Evolutionary conservation across 2,888 invertebrate species (phyloP).

Genomic region (Melipona bicolor): DNA sequence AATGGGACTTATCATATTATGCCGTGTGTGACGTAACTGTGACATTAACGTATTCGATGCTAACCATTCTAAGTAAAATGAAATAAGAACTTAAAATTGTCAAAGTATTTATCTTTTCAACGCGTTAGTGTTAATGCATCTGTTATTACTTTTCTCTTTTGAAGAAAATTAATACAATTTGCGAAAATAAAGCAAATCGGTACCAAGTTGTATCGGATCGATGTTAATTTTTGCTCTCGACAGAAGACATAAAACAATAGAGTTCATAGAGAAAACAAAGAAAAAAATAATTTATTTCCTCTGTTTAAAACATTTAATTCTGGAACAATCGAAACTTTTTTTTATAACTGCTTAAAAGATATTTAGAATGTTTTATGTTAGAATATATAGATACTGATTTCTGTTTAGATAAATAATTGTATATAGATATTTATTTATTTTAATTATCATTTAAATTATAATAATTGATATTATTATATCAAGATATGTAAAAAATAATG

Average conservation of each 20-base stretch:
- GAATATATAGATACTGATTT: no score
- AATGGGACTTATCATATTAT: constrained; percentile 50
- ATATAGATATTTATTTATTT: no score
- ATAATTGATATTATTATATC: no score
- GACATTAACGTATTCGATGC: constrained; percentile 49
- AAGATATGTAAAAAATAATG: no score
- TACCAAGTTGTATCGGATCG: not conserved
- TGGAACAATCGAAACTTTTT: no score
- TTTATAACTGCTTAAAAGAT: no score
- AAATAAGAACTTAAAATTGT: constrained; percentile 17
- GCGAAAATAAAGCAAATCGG: not conserved
- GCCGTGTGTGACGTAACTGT: constrained; percentile 60
- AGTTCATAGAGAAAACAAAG: not conserved
- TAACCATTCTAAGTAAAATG: constrained; percentile 48
- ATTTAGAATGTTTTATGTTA: no score
- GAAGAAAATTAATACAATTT: constrained; percentile 2
- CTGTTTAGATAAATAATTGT: no score
- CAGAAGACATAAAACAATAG: not conserved
- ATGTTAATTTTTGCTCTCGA: not conserved
- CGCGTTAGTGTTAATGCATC: constrained; percentile 2
- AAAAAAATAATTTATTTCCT: no score
- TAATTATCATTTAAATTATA: no score
- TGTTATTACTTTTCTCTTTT: not conserved
- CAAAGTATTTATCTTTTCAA: not conserved
- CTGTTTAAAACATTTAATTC: no score